Evolutionary conservation across 2,888 invertebrate genomes (phyloP).

Genomic region (Oscheius sp.): DNA sequence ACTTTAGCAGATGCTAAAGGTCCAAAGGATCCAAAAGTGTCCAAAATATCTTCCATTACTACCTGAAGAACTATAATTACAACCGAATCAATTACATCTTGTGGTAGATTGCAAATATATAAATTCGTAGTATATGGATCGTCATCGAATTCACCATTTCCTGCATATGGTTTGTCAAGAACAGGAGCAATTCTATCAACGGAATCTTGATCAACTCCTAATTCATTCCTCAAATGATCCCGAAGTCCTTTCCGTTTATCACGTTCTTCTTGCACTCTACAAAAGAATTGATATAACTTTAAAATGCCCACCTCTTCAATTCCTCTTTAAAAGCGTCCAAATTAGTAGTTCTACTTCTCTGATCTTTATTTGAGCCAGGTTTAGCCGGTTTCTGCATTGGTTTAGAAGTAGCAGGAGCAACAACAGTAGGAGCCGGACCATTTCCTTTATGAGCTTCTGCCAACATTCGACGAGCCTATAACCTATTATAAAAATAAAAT

Average conservation of each 20-base stretch:
- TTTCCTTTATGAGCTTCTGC: slow-evolving; percentile 48
- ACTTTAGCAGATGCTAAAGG: slow-evolving; percentile 98
- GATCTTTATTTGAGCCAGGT: slow-evolving; percentile 56
- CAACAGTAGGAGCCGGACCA: slow-evolving; percentile 42
- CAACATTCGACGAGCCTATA: slow-evolving; percentile 58
- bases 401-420: slow-evolving; percentile 37
- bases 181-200: slow-evolving; percentile 57
- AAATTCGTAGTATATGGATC: slow-evolving; percentile 98
- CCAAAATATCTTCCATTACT: slow-evolving; percentile 81
- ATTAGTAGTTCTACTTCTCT: slow-evolving; percentile 91
- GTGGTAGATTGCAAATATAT: slow-evolving; percentile 94
- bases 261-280: slow-evolving; percentile 93
- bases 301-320: slow-evolving; percentile 80
- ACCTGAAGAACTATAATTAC: slow-evolving; percentile 47
- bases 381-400: slow-evolving; percentile 78
- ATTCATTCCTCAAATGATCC: slow-evolving; percentile 73
- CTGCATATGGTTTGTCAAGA: slow-evolving; percentile 63
- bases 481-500: neutral
- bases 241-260: slow-evolving; percentile 89
- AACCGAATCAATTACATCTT: slow-evolving; percentile 79
- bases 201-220: slow-evolving; percentile 46
- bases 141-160: slow-evolving; percentile 88
- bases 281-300: slow-evolving; percentile 33
- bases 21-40: slow-evolving; percentile 95
- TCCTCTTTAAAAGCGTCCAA: slow-evolving; percentile 98